A percentile compares a stretch with the other conserved stretches of the same genome.
phyloP scores from a whole-genome alignment of 2,888 invertebrate genomes.

The Anthoptus insignis region DNA sequence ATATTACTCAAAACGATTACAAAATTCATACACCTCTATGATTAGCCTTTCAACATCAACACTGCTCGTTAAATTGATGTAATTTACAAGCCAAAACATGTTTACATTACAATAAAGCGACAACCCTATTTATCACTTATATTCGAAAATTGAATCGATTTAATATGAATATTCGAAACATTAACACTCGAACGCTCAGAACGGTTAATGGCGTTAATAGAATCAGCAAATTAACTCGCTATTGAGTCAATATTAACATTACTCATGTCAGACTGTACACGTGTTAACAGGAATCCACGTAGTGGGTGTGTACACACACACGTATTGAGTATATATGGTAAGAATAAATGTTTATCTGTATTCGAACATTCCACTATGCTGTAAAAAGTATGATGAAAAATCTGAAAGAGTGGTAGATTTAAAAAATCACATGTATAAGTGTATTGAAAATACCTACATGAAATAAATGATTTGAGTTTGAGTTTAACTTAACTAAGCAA shows the following conservation, averaged over 20 bases:
- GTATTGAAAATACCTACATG: too few relatives aligned
- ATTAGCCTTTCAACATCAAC: too few relatives aligned
- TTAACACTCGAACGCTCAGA: background rate
- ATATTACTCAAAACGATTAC: too few relatives aligned
- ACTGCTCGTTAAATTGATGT: too few relatives aligned
- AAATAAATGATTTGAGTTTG: too few relatives aligned
- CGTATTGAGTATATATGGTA: background rate
- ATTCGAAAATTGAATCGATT: constrained; percentile 72
- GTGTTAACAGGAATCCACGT: background rate
- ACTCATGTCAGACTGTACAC: constrained; percentile 53
- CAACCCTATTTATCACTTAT: constrained; percentile 53
- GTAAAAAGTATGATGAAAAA: too few relatives aligned
- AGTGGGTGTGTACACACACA: background rate
- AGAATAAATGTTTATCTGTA: background rate
- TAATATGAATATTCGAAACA: constrained; percentile 60
- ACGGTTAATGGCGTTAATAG: constrained; percentile 65
- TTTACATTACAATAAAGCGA: background rate
- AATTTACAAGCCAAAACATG: background rate
- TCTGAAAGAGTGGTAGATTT: too few relatives aligned
- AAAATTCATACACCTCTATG: too few relatives aligned
- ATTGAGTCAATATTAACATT: constrained; percentile 19
- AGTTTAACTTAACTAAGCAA: too few relatives aligned
- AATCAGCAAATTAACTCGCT: constrained; percentile 59
- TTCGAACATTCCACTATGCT: background rate
- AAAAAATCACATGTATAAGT: too few relatives aligned